phyloP scores from a whole-genome alignment of 1,140 invertebrate species.

The Aphis gossypii region DNA sequence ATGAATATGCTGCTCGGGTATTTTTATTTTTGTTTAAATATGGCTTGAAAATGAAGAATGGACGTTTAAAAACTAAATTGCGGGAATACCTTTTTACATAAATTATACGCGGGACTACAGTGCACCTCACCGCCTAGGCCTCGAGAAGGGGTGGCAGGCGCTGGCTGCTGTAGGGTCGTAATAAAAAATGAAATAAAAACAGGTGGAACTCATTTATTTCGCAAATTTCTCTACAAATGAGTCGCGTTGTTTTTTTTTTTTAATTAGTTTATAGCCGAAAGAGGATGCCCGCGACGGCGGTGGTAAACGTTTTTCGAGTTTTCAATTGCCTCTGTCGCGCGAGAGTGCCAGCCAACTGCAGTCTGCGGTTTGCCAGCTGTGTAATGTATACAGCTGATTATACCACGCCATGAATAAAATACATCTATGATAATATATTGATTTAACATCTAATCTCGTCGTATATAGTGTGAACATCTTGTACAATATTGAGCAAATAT shows the following conservation, averaged over 20 bases:
- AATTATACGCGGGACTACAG: slow-evolving; percentile 23
- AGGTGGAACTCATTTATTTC: slow-evolving; percentile 56
- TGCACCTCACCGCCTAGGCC: background rate
- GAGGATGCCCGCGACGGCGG: background rate
- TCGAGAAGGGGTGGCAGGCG: background rate
- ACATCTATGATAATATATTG: too few species aligned
- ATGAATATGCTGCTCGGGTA: slow-evolving; percentile 53
- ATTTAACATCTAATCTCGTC: too few species aligned
- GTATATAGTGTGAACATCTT: too few species aligned
- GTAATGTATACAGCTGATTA: background rate
- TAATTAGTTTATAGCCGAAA: slow-evolving; percentile 23
- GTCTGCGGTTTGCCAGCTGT: background rate
- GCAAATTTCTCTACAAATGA: slow-evolving; percentile 45
- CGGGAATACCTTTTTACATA: slow-evolving; percentile 57
- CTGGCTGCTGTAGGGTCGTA: background rate
- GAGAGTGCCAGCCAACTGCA: background rate
- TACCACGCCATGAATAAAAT: background rate
- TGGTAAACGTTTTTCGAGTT: slow-evolving; percentile 21
- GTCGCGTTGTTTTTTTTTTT: slow-evolving; percentile 4
- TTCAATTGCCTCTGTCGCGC: background rate
- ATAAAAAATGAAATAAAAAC: slow-evolving; percentile 48
- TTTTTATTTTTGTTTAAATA: slow-evolving; percentile 50
- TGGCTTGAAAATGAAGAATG: slow-evolving; percentile 58
- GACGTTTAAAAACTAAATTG: slow-evolving; percentile 58
- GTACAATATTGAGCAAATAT: background rate